A percentile compares a stretch with the other conserved stretches of the same genome.
Evolutionary conservation across 2,888 invertebrate species (phyloP).

Genomic region (Luffia ferchaultella): DNA sequence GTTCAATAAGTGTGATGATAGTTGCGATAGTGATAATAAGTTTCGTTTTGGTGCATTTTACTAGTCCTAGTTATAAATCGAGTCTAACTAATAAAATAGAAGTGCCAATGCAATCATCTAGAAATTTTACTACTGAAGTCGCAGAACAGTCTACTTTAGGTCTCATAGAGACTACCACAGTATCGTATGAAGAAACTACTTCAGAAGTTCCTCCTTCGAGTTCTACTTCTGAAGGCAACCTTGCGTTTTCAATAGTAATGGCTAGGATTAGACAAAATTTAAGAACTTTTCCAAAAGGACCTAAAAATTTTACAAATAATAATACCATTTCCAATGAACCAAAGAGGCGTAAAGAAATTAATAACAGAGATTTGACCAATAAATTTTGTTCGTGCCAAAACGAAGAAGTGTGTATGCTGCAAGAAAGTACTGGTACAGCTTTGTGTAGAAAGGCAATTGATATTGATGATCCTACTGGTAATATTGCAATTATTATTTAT

Average conservation of each 20-base stretch:
- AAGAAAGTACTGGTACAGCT: slow-evolving; percentile 66
- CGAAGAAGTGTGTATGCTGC: slow-evolving; percentile 70
- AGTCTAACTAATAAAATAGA: slow-evolving; percentile 45
- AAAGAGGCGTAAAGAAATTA: slow-evolving; percentile 35
- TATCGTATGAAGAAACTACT: slow-evolving; percentile 22
- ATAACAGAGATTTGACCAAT: slow-evolving; percentile 42
- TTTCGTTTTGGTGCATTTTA: slow-evolving; percentile 59
- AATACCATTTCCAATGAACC: slow-evolving; percentile 7
- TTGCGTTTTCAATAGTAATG: slow-evolving; percentile 30
- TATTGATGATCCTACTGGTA: slow-evolving; percentile 67
- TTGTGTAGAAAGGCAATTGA: slow-evolving; percentile 62
- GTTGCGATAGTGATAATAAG: slow-evolving; percentile 57
- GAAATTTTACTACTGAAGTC: slow-evolving; percentile 12
- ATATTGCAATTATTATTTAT: too few species aligned
- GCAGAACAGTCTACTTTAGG: slow-evolving; percentile 10
- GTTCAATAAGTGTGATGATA: slow-evolving; percentile 63
- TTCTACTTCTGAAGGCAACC: slow-evolving; percentile 16
- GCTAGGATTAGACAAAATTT: slow-evolving; percentile 52
- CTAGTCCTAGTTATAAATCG: slow-evolving; percentile 40
- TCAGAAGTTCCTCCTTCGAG: slow-evolving; percentile 18
- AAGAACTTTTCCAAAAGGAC: slow-evolving; percentile 43
- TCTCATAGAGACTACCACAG: slow-evolving; percentile 18
- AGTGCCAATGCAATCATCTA: slow-evolving; percentile 48
- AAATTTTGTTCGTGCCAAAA: slow-evolving; percentile 61
- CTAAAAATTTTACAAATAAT: slow-evolving; percentile 25